These are phyloP conservation scores for Chaetodon auriga DNA, from an alignment of 2,113 vertebrate genomes.

Conservation along the genomic window DNA sequence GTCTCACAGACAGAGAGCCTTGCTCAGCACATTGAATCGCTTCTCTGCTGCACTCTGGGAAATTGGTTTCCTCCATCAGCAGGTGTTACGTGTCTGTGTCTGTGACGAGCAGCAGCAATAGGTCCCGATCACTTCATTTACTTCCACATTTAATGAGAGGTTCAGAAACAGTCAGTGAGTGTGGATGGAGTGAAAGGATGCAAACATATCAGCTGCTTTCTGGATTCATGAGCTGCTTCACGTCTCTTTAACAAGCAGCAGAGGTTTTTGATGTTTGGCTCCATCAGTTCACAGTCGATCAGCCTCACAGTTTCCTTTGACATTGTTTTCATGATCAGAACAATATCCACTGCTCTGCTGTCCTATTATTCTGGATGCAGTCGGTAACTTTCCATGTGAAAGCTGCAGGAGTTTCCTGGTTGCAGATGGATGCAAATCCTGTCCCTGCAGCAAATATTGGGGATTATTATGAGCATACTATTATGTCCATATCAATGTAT, in stretches of 20 bases:
- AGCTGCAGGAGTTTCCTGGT: not conserved
- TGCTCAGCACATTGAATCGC: too few relatives aligned
- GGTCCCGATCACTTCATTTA: not conserved
- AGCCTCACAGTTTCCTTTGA: not conserved
- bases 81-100: not conserved
- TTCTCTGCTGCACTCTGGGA: too few relatives aligned
- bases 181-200: too few relatives aligned
- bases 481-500: slow-evolving; percentile 1
- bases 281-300: slow-evolving; percentile 1
- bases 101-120: not conserved
- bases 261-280: not conserved
- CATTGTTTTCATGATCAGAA: not conserved
- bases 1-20: too few relatives aligned
- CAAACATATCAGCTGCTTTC: too few relatives aligned
- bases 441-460: slow-evolving; percentile 38
- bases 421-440: slow-evolving; percentile 1
- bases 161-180: not conserved
- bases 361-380: slow-evolving; percentile 27
- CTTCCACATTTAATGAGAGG: not conserved
- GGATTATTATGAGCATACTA: slow-evolving; percentile 17
- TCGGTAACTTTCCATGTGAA: not conserved
- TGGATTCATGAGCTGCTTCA: too few relatives aligned
- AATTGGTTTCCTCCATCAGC: too few relatives aligned
- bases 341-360: slow-evolving; percentile 4
- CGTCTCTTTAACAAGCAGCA: too few relatives aligned